phyloP scores from a whole-genome alignment of 2,797 vertebrate genomes.

The Capromys pilorides region DNA sequence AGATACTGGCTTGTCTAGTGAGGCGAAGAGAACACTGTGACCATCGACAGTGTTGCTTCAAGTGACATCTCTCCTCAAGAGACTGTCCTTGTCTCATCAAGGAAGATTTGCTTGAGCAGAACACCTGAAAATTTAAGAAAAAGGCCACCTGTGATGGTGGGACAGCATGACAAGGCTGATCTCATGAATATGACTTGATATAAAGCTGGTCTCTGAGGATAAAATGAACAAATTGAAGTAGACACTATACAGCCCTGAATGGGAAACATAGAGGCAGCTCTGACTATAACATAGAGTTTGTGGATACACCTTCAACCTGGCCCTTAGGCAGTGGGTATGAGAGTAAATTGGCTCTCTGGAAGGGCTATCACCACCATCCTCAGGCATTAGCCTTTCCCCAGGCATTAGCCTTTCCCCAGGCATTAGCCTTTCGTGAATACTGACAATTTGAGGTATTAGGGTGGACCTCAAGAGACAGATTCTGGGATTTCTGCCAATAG shows the following conservation, averaged over 20 bases:
- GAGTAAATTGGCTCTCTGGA: neutral
- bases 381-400: neutral
- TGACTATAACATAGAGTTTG: neutral
- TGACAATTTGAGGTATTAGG: neutral
- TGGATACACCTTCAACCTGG: neutral
- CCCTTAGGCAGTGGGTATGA: neutral
- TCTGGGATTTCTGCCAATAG: slow-evolving; percentile 25
- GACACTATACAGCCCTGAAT: neutral
- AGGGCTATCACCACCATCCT: neutral
- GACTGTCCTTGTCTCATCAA: neutral
- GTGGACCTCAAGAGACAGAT: neutral
- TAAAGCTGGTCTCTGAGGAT: slow-evolving; percentile 1
- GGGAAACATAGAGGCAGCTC: neutral
- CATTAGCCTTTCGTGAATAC: neutral
- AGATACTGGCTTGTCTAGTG: neutral
- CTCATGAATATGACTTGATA: neutral
- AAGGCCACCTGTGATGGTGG: neutral
- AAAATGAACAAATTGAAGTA: neutral
- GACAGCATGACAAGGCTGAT: neutral
- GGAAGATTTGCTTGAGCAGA: neutral
- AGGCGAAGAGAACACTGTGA: neutral
- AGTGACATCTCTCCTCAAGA: neutral
- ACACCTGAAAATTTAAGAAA: neutral
- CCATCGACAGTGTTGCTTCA: neutral
- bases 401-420: neutral